phyloP scores from a whole-genome alignment of 2,888 invertebrate species.

The Watsonalla binaria region DNA sequence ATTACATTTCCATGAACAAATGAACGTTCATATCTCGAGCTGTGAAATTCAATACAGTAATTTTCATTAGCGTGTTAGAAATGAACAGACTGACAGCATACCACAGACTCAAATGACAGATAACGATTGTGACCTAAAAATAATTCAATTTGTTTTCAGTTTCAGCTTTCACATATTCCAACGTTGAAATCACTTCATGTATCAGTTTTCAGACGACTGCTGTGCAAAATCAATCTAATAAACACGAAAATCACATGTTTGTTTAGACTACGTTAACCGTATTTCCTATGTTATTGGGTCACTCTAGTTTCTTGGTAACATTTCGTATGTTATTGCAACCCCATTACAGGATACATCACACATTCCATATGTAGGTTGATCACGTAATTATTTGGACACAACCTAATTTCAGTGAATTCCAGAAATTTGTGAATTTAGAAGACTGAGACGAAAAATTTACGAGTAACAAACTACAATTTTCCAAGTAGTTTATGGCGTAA shows the following conservation, averaged over 20 bases:
- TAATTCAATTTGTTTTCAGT: not conserved
- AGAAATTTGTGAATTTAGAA: not conserved
- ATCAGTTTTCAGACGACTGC: not conserved
- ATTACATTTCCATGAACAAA: too few relatives aligned
- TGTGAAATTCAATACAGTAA: not conserved
- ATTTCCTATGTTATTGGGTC: conserved; percentile 53
- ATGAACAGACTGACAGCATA: not conserved
- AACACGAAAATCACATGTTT: conserved; percentile 16
- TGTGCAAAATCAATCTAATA: conserved; percentile 10
- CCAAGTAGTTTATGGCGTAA: not conserved
- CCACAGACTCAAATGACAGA: not conserved
- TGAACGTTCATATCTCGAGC: not conserved
- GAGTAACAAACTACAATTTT: too few relatives aligned
- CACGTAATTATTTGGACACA: conserved; percentile 18
- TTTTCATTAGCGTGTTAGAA: not conserved
- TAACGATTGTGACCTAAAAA: not conserved
- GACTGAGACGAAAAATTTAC: too few relatives aligned
- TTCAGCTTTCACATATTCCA: not conserved
- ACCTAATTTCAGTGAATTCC: conserved; percentile 24
- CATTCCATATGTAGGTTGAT: conserved; percentile 9
- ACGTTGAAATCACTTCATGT: not conserved
- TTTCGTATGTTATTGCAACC: conserved; percentile 50
- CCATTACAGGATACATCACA: conserved; percentile 19
- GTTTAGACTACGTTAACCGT: conserved; percentile 52
- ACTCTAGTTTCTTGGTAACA: conserved; percentile 37